Percentiles rank a stretch among this genome's conserved stretches.
phyloP scores from a whole-genome alignment of 2,113 vertebrate genomes.

The Hippocampus abdominalis region DNA sequence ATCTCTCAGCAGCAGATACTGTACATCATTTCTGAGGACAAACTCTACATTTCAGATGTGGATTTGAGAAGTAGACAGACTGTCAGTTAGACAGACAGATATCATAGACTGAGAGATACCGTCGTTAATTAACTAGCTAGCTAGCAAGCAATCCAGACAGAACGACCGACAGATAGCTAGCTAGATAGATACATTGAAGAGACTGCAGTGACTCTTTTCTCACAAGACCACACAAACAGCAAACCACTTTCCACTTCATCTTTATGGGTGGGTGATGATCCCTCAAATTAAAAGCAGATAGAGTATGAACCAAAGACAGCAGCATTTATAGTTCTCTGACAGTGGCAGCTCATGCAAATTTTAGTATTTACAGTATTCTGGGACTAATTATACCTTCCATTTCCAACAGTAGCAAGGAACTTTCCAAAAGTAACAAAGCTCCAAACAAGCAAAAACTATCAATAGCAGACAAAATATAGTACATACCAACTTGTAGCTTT shows the following conservation, averaged over 20 bases:
- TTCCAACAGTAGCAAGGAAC: conserved; percentile 29
- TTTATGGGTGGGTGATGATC: conserved; percentile 9
- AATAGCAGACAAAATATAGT: conserved; percentile 18
- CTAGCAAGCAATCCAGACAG: too few relatives aligned
- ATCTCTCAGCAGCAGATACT: not conserved
- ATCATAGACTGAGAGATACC: too few relatives aligned
- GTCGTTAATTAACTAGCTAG: too few relatives aligned
- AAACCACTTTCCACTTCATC: conserved; percentile 26
- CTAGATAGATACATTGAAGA: not conserved
- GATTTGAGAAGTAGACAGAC: not conserved
- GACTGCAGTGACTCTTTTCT: conserved; percentile 23
- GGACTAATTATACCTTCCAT: conserved; percentile 36
- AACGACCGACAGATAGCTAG: too few relatives aligned
- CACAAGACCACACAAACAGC: conserved; percentile 28
- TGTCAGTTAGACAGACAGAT: too few relatives aligned
- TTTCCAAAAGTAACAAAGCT: conserved; percentile 30
- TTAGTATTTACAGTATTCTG: conserved; percentile 23
- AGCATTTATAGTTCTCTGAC: conserved; percentile 14
- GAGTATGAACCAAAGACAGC: conserved; percentile 15
- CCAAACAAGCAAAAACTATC: conserved; percentile 27
- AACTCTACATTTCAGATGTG: not conserved
- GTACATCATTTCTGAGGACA: not conserved
- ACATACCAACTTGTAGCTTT: conserved; percentile 30
- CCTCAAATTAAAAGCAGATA: conserved; percentile 21
- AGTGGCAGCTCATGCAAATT: conserved; percentile 26